Base-by-base conservation (phyloP, 2,888 invertebrate genomes). In the Cynaeus angustus region DNA sequence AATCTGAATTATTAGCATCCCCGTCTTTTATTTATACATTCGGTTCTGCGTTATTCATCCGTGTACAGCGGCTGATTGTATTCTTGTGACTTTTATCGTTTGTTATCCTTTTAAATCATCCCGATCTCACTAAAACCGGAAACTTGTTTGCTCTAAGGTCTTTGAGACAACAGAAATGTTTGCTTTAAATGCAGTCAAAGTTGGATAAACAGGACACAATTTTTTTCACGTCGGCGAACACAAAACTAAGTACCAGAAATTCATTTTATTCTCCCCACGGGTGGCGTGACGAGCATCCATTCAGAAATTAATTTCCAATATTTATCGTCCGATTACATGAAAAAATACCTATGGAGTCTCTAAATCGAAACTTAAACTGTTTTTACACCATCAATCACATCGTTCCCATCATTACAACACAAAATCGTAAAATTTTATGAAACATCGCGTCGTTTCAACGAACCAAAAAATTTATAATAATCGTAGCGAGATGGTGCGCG, bases 1-100 rank as follows among this genome's bases (percentile, higher is more conserved):
- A 68, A 71, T 71, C 73, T 72, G 75, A 73, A 73, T 73, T 73
- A 75, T 74, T 74, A 72, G 67, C 75, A 70, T 14, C 13, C 33
- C 56, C 14, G 66, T 45, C 45, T 52, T 26, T 64, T 64, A 64
- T 64, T 64, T 53, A 64, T 66, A 52, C 14, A 48, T 53, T 48
- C 33, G 56, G 38, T 5, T 46, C 33, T 21, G 21, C 37, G 38
- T 66, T 56, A 53, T 46, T 66, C 66, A 64, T 45, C 30, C 26
- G 10, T 14, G 41, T n/a, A 56, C 56, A 13, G 41, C 21, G 37
- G 43, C 37, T 41, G 64, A 64, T 64, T 64, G 53, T 64, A 12
- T 48, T 38, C 46, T 9, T 14, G 12, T 33, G 61, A 61, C 61
- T 33, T 61, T 61, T 37, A 61, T 61, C 48, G 61, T 48, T 16